Evolutionary conservation across 2,113 vertebrate genomes (phyloP), one percentile per base, ranked within the genome.

Genomic region (Pantherophis guttatus): DNA sequence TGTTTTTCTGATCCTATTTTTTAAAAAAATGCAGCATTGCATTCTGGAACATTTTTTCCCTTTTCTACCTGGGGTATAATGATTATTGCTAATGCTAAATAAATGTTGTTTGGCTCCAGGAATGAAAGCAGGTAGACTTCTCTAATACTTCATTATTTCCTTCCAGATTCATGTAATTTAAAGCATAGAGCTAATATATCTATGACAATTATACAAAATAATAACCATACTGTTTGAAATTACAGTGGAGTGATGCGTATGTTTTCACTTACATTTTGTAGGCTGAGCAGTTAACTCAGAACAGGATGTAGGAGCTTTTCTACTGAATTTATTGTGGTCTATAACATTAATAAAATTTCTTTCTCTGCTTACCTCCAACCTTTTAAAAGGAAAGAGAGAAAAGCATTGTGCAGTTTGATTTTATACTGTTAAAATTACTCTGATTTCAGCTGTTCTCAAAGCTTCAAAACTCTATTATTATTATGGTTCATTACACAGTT

Each of bases 121-220:
- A 33, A 58, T 88, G 59, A 92, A 55, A 44, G n/a, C 26, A 92
- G 86, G 86, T 88, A 55, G 59, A 24, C 50, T 87, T 75, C 91
- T n/a, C n/a, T 70, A 12, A n/a, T 24, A 70, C 50, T 75, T 92
- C 59, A 44, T 44, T 91, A 55, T 91, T 91, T 86, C 24, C 81
- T 50, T 86, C 57, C 91, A 58, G 57, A 50, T 44, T 13, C 54
- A 58, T 91, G 86, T 54, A 58, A 39, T 50, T 29, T 23, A 55
- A 88, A 92, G 53, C 6, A 33, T 24, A 8, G n/a, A 70, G 86
- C 87, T 54, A 54, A 92, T 88, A 88, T 50, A 75, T 92, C 59
- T 88, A 55, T 92, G 65, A 75, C 88, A 53, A 88, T 75, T 75
- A 70, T 88, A 33, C 86, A 75, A 88, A 88, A 54, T 88, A 92